Percentiles rank a stretch among this genome's conserved stretches.
Conservation (phyloP, 2,113 vertebrate genomes). For the Montifringilla adamsi region DNA sequence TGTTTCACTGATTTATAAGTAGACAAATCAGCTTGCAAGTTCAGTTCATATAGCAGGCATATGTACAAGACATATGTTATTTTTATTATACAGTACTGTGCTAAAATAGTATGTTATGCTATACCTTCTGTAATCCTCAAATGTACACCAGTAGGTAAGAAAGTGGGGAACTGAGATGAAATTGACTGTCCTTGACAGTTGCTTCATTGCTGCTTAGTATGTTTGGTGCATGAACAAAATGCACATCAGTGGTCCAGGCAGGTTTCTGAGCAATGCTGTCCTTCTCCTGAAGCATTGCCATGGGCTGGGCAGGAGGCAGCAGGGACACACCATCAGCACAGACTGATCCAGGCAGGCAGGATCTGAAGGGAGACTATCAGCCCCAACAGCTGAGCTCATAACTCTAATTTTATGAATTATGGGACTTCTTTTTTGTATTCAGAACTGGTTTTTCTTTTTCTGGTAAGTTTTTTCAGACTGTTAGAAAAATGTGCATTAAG, state of each 20-base stretch:
- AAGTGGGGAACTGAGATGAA: neutral
- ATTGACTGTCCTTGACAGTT: neutral
- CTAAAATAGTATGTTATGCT: neutral
- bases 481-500: conserved; percentile 51
- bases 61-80: neutral
- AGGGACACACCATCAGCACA: neutral
- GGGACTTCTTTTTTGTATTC: neutral
- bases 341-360: neutral
- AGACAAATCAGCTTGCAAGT: conserved; percentile 3
- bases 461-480: conserved; percentile 43
- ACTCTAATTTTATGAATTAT: neutral
- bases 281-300: neutral
- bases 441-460: neutral
- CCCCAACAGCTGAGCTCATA: neutral
- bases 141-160: neutral
- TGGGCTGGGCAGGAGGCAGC: neutral
- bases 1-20: neutral
- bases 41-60: conserved; percentile 7
- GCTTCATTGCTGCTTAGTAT: neutral
- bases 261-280: neutral
- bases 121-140: neutral
- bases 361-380: neutral
- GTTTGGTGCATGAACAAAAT: neutral
- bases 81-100: neutral
- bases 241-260: neutral